Evolutionary conservation across 2,888 invertebrate genomes (phyloP).

Genomic region (Stenchaetothrips biformis): DNA sequence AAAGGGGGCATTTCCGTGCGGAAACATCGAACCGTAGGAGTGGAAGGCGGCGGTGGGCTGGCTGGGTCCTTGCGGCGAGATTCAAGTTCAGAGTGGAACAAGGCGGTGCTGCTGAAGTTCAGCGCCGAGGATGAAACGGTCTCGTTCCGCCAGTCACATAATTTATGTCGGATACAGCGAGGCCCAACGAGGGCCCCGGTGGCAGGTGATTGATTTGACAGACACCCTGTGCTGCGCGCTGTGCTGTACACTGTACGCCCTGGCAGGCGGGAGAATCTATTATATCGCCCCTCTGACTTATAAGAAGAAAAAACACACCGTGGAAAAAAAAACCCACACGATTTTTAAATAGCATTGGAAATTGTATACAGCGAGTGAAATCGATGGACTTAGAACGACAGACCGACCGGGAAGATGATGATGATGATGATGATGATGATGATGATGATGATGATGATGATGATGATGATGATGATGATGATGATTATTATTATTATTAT

Average conservation of each 20-base stretch:
- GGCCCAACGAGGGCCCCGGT: not conserved
- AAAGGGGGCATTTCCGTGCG: too few relatives aligned
- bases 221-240: not conserved
- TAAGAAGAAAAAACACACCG: not conserved
- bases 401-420: not conserved
- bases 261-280: not conserved
- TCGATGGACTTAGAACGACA: not conserved
- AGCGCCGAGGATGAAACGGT: too few relatives aligned
- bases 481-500: too few relatives aligned
- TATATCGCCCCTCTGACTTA: not conserved
- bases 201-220: constrained; percentile 24
- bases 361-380: not conserved
- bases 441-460: too few relatives aligned
- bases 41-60: too few relatives aligned
- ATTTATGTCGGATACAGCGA: not conserved
- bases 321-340: not conserved
- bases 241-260: not conserved
- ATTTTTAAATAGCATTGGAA: not conserved
- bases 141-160: constrained; percentile 2
- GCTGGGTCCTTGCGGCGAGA: too few relatives aligned
- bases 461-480: too few relatives aligned
- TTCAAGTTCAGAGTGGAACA: too few relatives aligned
- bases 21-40: too few relatives aligned
- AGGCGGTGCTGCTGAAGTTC: too few relatives aligned
- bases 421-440: not conserved